phyloP scores from a whole-genome alignment of 2,113 vertebrate species.

The Dasyurus viverrinus region DNA sequence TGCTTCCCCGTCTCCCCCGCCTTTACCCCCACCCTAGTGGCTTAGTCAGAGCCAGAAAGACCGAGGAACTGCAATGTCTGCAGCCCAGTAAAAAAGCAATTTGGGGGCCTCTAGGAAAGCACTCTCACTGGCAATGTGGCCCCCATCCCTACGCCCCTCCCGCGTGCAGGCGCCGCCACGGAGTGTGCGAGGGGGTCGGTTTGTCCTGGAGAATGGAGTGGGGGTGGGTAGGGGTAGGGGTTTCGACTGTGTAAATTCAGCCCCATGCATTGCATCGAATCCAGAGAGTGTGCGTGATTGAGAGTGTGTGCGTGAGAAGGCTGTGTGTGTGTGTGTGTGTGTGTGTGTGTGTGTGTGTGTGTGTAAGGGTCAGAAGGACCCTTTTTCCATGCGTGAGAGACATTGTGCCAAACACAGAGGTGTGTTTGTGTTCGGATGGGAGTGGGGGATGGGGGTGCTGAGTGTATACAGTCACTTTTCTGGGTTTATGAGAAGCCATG shows the following conservation, averaged over 20 bases:
- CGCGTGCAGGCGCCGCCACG: not conserved
- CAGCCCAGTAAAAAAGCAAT: not conserved
- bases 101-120: not conserved
- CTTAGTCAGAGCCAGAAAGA: not conserved
- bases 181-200: not conserved
- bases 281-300: not conserved
- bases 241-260: not conserved
- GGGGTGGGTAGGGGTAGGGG: not conserved
- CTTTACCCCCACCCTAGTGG: not conserved
- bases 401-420: not conserved
- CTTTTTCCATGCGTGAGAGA: not conserved
- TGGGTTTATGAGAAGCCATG: not conserved
- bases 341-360: not conserved
- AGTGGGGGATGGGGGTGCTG: accelerated
- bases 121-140: not conserved
- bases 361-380: not conserved
- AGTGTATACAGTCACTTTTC: not conserved
- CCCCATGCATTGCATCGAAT: not conserved
- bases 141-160: not conserved
- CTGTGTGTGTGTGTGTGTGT: not conserved
- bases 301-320: too few species aligned
- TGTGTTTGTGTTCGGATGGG: not conserved
- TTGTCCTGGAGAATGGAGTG: not conserved
- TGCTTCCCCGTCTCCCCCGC: not conserved
- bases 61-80: not conserved